Base-by-base conservation (phyloP, 1,140 invertebrate genomes). In the Camponotus floridanus region DNA sequence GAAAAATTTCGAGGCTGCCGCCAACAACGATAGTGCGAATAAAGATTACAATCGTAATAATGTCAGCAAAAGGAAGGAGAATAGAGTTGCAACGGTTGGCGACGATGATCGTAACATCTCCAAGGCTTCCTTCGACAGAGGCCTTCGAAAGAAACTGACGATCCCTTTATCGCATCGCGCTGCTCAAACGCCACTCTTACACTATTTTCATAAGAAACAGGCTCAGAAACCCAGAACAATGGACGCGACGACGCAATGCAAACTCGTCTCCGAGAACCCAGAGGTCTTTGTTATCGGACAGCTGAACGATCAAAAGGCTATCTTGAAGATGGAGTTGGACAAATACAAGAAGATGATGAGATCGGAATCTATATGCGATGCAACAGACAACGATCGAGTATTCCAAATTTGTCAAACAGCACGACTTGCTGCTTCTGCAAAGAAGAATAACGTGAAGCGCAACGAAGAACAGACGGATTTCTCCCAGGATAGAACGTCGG, bases 231-330 rank as follows among this genome's bases (percentile, higher is more conserved):
- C 88, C 0, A 87, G 33, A 18, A 89, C 70, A 87, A 85, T 91
- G 7, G 91, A 92, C 42, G 91, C 92, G 0, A 88, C 85, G 26
- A 92, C 88, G 3, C 94, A 95, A 18, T 95, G 94, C 65, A 87
- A 79, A 6, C 86, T 94, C 1, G 18, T 73, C 18, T 61, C 67
- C 2, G 79, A 80, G 21, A 67, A 71, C 42, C 51, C 79, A 3
- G 36, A 61, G 18, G 51, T 73, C 55, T 91, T 48, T 18, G 70
- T 31, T 70, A 78, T 36, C 88, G 92, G 18, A 78, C 85, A 6
- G 64, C 11, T 83, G 26, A 45, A 80, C 9, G 86, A 86, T 21
- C 85, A 73, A 21, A 67, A 71, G 2, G 68, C 81, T n/a, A 51
- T 86, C 26, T 78, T 91, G 3, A 93, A 91, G 62, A 86, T 92